Base-by-base conservation (phyloP, 2,797 vertebrate species). In the Gymnoscopelus microlampas region DNA sequence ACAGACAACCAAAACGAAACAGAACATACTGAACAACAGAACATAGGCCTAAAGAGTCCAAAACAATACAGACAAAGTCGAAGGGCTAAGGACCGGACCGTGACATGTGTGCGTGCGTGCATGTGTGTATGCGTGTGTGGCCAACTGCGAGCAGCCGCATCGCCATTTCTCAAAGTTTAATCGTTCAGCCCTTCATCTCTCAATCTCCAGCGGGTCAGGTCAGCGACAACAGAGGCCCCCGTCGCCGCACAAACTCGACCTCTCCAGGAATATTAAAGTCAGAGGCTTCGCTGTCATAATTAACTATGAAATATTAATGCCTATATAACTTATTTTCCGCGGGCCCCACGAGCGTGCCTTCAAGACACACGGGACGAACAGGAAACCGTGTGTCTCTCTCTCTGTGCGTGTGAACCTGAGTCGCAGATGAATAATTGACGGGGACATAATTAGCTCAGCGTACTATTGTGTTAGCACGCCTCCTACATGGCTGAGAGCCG, bases 251-350 rank as follows among this genome's bases (percentile, higher is more conserved):
- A 58, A 74, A 82, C 70, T 68, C 69, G 8, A 8, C 51, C 23
- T 86, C 78, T 83, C 73, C 76, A 68, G 71, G 79, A 88, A 87
- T 91, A 92, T 90, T 88, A 87, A 90, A 90, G 81, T 79, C 84
- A 77, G 60, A 72, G 84, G 86, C 87, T 85, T 84, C 79, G 78
- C 81, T 79, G 81, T 88, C 85, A 90, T 93, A 93, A 93, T 93
- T 90, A 92, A 84, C 84, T 80, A 87, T 93, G 66, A 94, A 94
- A 94, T 93, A 94, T 93, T 92, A 83, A 94, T 93, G 89, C 55
- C 51, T 77, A 78, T 77, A 78, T 81, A 88, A 88, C 86, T 85
- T 89, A 19, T 80, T 83, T 44, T 79, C 79, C 85, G 76, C 84
- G 86, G 86, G 86, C 81, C 76, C 80, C 58, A 73, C 70, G 59